These are phyloP conservation scores for Drosophila persimilis DNA, from an alignment of 1,140 invertebrate genomes.

Conservation along the genomic window DNA sequence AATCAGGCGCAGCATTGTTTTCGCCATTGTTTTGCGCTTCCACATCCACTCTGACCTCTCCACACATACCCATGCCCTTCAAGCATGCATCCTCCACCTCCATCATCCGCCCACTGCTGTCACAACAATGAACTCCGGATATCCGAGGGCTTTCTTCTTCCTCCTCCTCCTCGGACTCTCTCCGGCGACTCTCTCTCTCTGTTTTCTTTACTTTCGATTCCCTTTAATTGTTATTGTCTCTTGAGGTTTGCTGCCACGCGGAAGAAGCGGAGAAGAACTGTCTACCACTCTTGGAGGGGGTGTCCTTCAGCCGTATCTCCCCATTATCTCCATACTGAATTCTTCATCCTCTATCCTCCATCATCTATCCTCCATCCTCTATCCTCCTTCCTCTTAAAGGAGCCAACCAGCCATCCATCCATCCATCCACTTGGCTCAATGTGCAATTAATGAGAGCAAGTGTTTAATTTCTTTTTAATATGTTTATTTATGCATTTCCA, in stretches of 20 bases:
- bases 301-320: not conserved
- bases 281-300: not conserved
- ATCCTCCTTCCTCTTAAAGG: not conserved
- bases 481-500: slow-evolving; percentile 76
- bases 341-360: not conserved
- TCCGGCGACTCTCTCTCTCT: not conserved
- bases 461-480: slow-evolving; percentile 77
- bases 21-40: slow-evolving; percentile 44
- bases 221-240: slow-evolving; percentile 38
- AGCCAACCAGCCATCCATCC: no score
- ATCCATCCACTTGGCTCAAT: slow-evolving; percentile 47
- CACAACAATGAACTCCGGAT: slow-evolving; percentile 27
- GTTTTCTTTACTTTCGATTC: slow-evolving; percentile 28
- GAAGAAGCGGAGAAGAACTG: not conserved
- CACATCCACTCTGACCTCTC: slow-evolving; percentile 1
- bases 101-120: not conserved
- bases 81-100: no score
- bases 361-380: no score
- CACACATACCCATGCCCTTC: not conserved
- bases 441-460: slow-evolving; percentile 64
- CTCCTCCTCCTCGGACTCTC: not conserved
- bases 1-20: slow-evolving; percentile 74
- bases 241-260: not conserved
- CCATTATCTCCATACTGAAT: no score
- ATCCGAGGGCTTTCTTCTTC: slow-evolving; percentile 13